These are phyloP conservation scores for Agriopis aurantiaria DNA, from an alignment of 2,888 invertebrate species.

Conservation along the genomic window DNA sequence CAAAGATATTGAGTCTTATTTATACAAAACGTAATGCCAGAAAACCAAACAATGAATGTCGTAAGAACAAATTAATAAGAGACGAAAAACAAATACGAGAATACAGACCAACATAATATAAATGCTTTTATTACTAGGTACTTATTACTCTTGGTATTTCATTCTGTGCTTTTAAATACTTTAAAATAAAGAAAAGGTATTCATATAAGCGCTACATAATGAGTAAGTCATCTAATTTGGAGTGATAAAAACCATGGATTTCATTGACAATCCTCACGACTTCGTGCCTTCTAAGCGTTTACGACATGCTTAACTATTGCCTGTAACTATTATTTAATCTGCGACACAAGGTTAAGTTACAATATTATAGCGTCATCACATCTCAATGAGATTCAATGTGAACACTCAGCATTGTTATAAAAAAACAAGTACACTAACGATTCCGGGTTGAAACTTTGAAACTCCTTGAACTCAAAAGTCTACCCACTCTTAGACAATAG, in stretches of 20 bases:
- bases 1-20: no score
- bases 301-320: neutral
- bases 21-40: no score
- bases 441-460: constrained; percentile 4
- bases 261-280: neutral
- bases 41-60: no score
- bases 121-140: no score
- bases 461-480: neutral
- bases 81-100: no score
- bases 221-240: neutral
- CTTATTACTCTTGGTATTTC: no score
- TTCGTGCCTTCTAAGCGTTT: neutral
- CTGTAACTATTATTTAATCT: neutral
- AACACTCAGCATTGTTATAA: neutral
- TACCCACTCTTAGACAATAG: no score
- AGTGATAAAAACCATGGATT: neutral
- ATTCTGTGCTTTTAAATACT: no score
- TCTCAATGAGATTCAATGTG: constrained; percentile 30
- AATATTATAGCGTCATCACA: constrained; percentile 21
- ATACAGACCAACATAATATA: no score
- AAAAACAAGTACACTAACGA: constrained; percentile 1
- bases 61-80: no score
- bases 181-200: no score
- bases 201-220: no score
- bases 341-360: constrained; percentile 12